phyloP scores from a whole-genome alignment of 1,140 invertebrate species.

The Orius insidiosus region DNA sequence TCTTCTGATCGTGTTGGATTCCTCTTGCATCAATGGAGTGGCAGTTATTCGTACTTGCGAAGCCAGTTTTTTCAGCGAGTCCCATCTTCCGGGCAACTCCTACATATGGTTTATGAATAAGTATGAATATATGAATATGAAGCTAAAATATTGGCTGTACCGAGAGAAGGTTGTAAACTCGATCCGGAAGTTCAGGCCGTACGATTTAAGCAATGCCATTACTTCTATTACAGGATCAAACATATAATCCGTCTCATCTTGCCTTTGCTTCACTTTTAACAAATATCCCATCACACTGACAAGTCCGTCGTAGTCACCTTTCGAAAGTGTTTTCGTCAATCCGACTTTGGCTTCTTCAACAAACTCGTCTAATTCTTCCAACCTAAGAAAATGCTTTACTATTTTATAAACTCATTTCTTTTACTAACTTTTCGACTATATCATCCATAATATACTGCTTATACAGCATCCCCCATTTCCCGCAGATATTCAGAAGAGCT shows the following conservation, averaged over 20 bases:
- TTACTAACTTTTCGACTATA: constrained; percentile 39
- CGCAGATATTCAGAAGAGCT: constrained; percentile 51
- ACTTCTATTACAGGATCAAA: constrained; percentile 58
- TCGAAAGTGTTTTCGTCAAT: constrained; percentile 29
- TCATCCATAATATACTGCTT: constrained; percentile 58
- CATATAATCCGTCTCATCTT: constrained; percentile 36
- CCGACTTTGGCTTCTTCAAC: constrained; percentile 37
- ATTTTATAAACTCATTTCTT: not conserved
- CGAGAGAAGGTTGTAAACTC: constrained; percentile 25
- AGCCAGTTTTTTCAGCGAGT: constrained; percentile 62
- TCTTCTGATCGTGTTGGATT: constrained; percentile 44
- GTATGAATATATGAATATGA: too few species aligned
- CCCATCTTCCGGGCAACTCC: constrained; percentile 77
- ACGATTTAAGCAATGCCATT: constrained; percentile 49
- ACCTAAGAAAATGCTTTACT: constrained; percentile 21
- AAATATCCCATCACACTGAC: constrained; percentile 33
- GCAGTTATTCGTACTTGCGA: constrained; percentile 73
- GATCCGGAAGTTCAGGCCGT: constrained; percentile 51
- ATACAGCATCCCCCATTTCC: constrained; percentile 59
- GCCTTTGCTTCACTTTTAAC: constrained; percentile 30
- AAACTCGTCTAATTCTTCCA: constrained; percentile 37
- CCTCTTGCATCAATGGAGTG: constrained; percentile 51
- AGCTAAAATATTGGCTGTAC: constrained; percentile 9
- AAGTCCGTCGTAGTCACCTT: constrained; percentile 33
- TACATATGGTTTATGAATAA: too few species aligned